Base-by-base conservation (phyloP, 2,113 vertebrate species). In the Sisor rabdophorus region DNA sequence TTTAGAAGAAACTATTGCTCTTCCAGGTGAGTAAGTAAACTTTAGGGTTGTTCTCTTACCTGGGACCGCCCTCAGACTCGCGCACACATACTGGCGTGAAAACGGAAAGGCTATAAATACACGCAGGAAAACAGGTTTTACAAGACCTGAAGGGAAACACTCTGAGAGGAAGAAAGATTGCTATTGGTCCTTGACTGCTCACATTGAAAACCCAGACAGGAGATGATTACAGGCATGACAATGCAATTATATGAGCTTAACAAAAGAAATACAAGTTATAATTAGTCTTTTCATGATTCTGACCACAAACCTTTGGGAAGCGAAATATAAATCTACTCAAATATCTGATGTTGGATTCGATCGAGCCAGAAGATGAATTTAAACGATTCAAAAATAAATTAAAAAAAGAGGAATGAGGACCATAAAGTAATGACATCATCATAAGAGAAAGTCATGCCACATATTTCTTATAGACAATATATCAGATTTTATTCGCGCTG, bases 71-170 rank as follows among this genome's bases (percentile, higher is more conserved):
- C 61, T 32, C 70, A n/a, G 69, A 55, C 30, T 63, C 30, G 48
- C 9, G 47, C 24, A 68, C 68, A 60, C 61, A 77, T 36, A 71
- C 50, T 12, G 44, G 55, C 22, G 26, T 53, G 26, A 36, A 30
- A 24, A 24, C 30, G 28, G 47, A 40, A 71, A 44, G 32, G 17
- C 60, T 77, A 73, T 53, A 73, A 73, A 73, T 73, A 81, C 60
- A 69, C 4, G 1, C 11, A 24, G 75, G 30, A 67, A 48, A 81
- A 76, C 79, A 30, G 19, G 79, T 77, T 65, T 13, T 59, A 19
- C 79, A 50, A 60, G 67, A 36, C 63, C 24, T 60, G 10, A 30
- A 26, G 11, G 30, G 36, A 72, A 16, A 54, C 13, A n/a, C 13
- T 56, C 24, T 11, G 13, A 24, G 26, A 4, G 16, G n/a, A 4